Evolutionary conservation across 2,797 vertebrate genomes (phyloP).

Genomic region (Xerus rutilus): DNA sequence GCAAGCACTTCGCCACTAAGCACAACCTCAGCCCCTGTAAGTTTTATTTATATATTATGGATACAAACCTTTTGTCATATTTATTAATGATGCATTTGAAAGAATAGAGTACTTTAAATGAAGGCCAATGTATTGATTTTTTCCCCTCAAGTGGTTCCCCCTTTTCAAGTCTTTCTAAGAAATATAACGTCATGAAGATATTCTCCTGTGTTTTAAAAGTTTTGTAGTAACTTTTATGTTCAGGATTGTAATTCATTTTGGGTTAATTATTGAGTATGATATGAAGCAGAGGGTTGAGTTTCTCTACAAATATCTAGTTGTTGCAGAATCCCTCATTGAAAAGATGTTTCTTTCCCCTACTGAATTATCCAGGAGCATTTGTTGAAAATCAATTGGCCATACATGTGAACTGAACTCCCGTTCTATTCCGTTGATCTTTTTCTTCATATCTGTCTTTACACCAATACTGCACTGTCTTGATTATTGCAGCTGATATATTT

Average conservation of each 20-base stretch:
- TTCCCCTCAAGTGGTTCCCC: background rate
- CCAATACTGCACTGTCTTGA: background rate
- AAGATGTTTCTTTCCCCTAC: background rate
- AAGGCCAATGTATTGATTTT: background rate
- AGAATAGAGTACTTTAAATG: background rate
- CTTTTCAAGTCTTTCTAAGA: background rate
- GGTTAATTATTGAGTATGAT: background rate
- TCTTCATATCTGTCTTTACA: background rate
- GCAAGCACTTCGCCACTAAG: no score
- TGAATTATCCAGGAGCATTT: background rate
- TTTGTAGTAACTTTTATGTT: background rate
- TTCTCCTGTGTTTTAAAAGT: background rate
- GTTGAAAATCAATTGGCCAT: background rate
- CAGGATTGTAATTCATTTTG: background rate
- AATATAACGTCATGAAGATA: background rate
- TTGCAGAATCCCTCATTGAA: background rate
- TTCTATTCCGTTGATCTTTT: background rate
- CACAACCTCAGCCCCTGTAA: background rate
- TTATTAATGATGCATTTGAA: constrained; percentile 21
- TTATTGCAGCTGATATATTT: background rate
- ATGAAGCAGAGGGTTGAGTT: background rate
- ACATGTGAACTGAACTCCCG: background rate
- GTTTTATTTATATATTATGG: background rate
- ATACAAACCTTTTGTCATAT: background rate
- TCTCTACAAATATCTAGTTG: background rate